Base-by-base conservation (phyloP, 2,888 invertebrate species). In the Hedychridium roseum region DNA sequence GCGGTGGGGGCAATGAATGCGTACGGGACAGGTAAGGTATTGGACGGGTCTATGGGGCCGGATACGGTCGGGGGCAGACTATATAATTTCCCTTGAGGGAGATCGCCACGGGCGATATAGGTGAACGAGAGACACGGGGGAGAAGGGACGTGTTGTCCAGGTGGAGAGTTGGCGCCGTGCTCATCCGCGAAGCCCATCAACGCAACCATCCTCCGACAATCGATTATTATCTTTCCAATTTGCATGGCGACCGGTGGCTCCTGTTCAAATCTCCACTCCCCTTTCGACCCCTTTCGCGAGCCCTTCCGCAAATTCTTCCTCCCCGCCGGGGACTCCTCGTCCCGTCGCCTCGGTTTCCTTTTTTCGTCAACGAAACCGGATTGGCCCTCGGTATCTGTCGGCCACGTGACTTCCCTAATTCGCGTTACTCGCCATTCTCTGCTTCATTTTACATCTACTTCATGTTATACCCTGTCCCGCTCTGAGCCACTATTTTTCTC, bases 11-110 rank as follows among this genome's bases (percentile, higher is more conserved):
- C 38, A 61, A 67, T 66, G 65, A 65, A 69, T 62, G 54, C 58
- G 63, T 55, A 60, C 56, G 61, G 66, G 57, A 66, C 66, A 68
- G 63, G 70, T 73, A 75, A 75, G 73, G 74, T 71, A 74, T 72
- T 69, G 60, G 68, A 68, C 66, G 66, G n/a, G 65, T 65, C 63
- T 60, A 60, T 63, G 58, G 63, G 63, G 52, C 52, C 54, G 51
- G 54, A 44, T 57, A 62, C 62, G n/a, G 67, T 62, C 56, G 68
- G 59, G 68, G 68, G 69, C 66, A 66, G 68, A 70, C 70, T 71
- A 66, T 71, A 76, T 78, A 78, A 78, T 78, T 77, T 78, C 78
- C 78, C 78, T 76, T 78, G 78, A 78, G 78, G 77, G 78, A 78
- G 72, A 79, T 78, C 78, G 74, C 60, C 55, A 63, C 64, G 62